Evolutionary conservation across 2,888 invertebrate genomes (phyloP), one percentile per base, ranked within the genome.

Genomic region (Neoitamus cyanurus): DNA sequence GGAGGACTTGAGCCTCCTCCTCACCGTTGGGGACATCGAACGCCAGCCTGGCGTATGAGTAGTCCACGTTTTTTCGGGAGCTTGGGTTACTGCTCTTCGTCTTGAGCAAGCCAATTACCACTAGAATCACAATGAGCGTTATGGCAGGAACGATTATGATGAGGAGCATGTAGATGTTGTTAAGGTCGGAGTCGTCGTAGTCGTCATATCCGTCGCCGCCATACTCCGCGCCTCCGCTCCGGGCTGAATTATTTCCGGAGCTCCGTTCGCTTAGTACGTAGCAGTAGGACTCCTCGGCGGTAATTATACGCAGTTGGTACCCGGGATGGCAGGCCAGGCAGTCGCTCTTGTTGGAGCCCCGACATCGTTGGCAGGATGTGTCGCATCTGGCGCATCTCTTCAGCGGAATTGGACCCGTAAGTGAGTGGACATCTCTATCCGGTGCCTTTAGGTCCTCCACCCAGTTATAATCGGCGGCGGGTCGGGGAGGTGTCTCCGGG

Each of bases 311-410:
- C 11, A 91, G 85, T 84, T 90, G 89, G 75, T 89, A 89, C 31
- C 90, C 89, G 1, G 89, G 87, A 28, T 86, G 88, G 82, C 91
- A 91, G 70, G 88, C 88, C 84, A 88, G 89, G 84, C 91, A 91
- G 85, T 91, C 89, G n/a, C 89, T 88, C 28, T 88, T 86, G 25
- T 88, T 87, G 0, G 90, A 89, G 2, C 91, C 91, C 34, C 87
- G 88, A 86, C 91, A 91, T 36, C 88, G 87, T n/a, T 89, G 86
- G 6, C 91, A 91, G 25, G 88, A 89, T 13, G 87, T 86, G 84
- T 91, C 90, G 84, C 91, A 91, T 3, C 84, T 84, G 20, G 86
- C 87, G 80, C 91, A 91, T 28, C 82, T 58, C 84, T 88, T 88
- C 77, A 87, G n/a, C 42, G 42, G 13, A 42, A 42, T n/a, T 42